Conservation (phyloP, 2,888 invertebrate genomes). For the Endotricha flammealis region DNA sequence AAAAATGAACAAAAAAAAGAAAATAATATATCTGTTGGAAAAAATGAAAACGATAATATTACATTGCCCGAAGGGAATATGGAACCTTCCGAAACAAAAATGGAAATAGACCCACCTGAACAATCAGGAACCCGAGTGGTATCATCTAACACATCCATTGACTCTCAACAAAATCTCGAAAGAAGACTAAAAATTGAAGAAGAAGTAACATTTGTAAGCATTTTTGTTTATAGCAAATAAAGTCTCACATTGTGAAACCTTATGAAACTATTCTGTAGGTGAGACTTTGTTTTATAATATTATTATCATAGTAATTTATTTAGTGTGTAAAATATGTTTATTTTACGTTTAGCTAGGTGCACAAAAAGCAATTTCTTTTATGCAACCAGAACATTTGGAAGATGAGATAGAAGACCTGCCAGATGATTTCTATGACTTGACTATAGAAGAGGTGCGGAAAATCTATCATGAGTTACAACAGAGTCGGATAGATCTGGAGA, state of each 20-base stretch:
- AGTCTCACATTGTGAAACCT: no score
- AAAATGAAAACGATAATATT: no score
- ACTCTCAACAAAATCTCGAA: slow-evolving; percentile 47
- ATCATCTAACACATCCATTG: slow-evolving; percentile 23
- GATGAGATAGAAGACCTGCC: slow-evolving; percentile 84
- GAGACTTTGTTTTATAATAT: no score
- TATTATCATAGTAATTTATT: no score
- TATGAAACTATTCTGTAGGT: no score
- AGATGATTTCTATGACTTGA: slow-evolving; percentile 93
- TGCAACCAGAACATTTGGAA: slow-evolving; percentile 74
- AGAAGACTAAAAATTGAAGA: slow-evolving; percentile 64
- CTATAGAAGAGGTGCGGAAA: slow-evolving; percentile 87
- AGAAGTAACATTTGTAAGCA: slow-evolving; percentile 70
- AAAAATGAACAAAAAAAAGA: slow-evolving; percentile 20
- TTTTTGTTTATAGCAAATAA: no score
- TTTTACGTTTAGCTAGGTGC: slow-evolving; percentile 80
- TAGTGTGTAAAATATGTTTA: background rate
- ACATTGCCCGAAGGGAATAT: no score
- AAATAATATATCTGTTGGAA: slow-evolving; percentile 8
- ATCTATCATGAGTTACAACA: slow-evolving; percentile 86
- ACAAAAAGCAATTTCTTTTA: slow-evolving; percentile 86
- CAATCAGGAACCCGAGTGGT: slow-evolving; percentile 14
- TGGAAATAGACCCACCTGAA: slow-evolving; percentile 15
- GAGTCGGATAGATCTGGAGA: slow-evolving; percentile 80
- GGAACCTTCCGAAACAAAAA: slow-evolving; percentile 9